Base-by-base conservation (phyloP, 2,797 vertebrate species). In the Chanos chanos region DNA sequence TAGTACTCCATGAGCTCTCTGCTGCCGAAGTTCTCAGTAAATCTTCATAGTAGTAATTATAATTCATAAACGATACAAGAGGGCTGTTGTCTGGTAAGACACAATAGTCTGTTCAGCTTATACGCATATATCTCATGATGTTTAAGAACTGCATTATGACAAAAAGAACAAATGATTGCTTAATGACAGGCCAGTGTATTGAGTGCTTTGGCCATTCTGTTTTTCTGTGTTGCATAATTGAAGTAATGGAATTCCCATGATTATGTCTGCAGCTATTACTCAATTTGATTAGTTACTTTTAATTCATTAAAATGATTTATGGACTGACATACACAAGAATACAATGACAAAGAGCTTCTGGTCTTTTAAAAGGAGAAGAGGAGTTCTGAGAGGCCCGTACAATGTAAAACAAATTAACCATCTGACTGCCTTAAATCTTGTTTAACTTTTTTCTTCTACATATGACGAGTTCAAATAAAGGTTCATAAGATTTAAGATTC, bases 361-460 rank as follows among this genome's bases (percentile, higher is more conserved):
- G n/a, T n/a, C 36, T 44, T n/a, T 13, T 13, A 49, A 16, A 24
- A 15, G 3, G 2, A 30, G 15, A 36, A 69, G 25, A 27, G 19
- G 55, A 52, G 39, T 30, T 25, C 15, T 5, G 9, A 22, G 55
- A 47, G n/a, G 25, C 53, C 33, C 49, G 13, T 18, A 27, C n/a
- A 49, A 13, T 64, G 19, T 41, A 54, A 45, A 70, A 67, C 6
- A 31, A 7, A 64, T 61, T 34, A 12, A n/a, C 5, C 22, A 18
- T 36, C 45, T 22, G 50, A 37, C 56, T 45, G 55, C 21, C 39
- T 13, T 30, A 19, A 56, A 52, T 63, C 10, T 45, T 34, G 52
- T 49, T 21, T 34, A 5, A 36, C 10, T 18, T 9, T 57, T 31
- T 36, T 4, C 36, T 12, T 41, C 37, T 57, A 25, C 5, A 24